Evolutionary conservation across 2,113 vertebrate species (phyloP), one percentile per base, ranked within the genome.

Genomic region (Plectropomus leopardus): DNA sequence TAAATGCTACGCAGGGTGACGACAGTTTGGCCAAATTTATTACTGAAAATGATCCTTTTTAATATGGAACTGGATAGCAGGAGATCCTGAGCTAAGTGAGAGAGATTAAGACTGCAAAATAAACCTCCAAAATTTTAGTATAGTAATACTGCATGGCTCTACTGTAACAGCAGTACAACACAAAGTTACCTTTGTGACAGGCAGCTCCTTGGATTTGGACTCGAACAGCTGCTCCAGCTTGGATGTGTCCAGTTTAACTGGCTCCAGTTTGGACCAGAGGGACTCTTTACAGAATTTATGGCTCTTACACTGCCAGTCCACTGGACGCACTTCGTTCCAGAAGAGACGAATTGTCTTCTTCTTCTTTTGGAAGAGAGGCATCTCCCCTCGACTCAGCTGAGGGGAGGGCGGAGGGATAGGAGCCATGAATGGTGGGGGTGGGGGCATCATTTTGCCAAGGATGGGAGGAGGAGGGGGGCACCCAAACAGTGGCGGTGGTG

Each of bases 261-360:
- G 97, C 86, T 99, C 97, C 95, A 99, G 95, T 95, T 96, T 98
- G 66, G 96, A 96, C 98, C 98, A 99, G 80, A 99, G 95, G 82
- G 97, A 98, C 90, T 98, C 97, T 94, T 94, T 96, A 92, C 95
- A 97, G 88, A 93, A 94, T 81, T 96, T 96, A 86, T 97, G 97
- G 84, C 95, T 97, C 89, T 95, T 96, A 78, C 95, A 95, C 34
- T 97, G 97, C 97, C 97, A 98, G 88, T 99, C 96, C 89, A 96
- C 93, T 3, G 96, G 97, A 86, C 97, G 96, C 76, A 99, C 97
- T 91, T 99, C 98, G 1, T 97, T 99, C 98, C 98, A 99, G 93
- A 99, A 99, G 15, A 99, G 96, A 77, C 98, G 96, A 74, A 99
- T 98, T 58, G 98, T 99, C 95, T 99, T 99, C 95, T 98, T 99